Evolutionary conservation across 2,888 invertebrate genomes (phyloP), one percentile per base, ranked within the genome.

Genomic region (Rhagonycha lutea): DNA sequence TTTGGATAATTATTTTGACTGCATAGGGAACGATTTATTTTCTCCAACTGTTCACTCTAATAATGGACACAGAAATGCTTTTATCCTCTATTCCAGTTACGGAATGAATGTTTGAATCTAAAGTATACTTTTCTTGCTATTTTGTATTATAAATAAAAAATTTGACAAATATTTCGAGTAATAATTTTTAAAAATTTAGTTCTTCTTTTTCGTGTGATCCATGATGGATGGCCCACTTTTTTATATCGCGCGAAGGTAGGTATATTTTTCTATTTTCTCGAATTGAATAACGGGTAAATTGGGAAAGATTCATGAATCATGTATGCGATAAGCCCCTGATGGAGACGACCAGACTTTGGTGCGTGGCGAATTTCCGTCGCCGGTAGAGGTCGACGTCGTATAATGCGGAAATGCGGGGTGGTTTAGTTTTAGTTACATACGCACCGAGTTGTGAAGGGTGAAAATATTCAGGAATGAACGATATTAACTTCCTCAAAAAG

Each of bases 221-320:
- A 67, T 70, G 74, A 74, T 74, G 65, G 74, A 74, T 70, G 70
- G 67, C 65, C 9, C 65, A 32, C 18, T 47, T 32, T 28, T 68
- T 68, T 67, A 32, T 28, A n/a, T 61, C 60, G 47, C 67, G 67
- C 61, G 70, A 61, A 62, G 73, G 24, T 72, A 69, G 76, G 73
- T 68, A 70, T 63, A 63, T 77, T 77, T 78, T 75, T 78, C 76
- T 76, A 74, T 78, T 79, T 79, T 72, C 68, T 60, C 74, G 74
- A 78, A 78, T 75, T 79, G 79, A 79, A 79, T 79, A 73, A 72
- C 78, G 78, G 70, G 74, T 79, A 76, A 79, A 79, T 77, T 75
- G 73, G 78, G 79, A 77, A 78, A 78, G 76, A 76, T 79, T 78
- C 79, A 79, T 79, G 79, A 79, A 79, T 79, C 79, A 79, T 79